Evolutionary conservation across 2,797 vertebrate genomes (phyloP), one percentile per base, ranked within the genome.

Genomic region (Alectoris magna): DNA sequence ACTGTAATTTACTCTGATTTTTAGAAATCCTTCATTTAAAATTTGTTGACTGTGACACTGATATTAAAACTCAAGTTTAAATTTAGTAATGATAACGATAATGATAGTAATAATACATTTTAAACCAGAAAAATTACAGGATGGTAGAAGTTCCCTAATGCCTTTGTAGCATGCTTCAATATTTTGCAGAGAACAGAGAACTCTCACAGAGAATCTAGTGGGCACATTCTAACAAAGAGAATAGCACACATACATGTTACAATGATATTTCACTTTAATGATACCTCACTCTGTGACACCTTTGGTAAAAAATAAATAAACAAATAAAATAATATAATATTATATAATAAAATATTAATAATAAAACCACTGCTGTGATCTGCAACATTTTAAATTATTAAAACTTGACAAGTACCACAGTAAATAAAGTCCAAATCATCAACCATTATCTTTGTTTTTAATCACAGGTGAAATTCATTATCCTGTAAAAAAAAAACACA

Each of bases 371-470:
- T 41, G 69, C 56, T 91, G 70, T 49, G 70, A 87, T 86, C 70
- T 84, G 56, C 63, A 84, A 86, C 84, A 86, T 58, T 82, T n/a
- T 94, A 86, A 92, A 93, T 94, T 93, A 95, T 95, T 95, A 92
- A 96, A 91, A 73, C 22, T 13, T 39, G 79, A 95, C 76, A 84
- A 84, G 44, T 70, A 67, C 79, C 74, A 27, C n/a, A 91, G 70
- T 91, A 85, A 88, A 78, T 76, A 63, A 96, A 88, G 80, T 87
- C 93, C 84, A 87, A 81, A 85, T 93, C 72, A 84, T 55, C 76
- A 63, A 83, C 59, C 44, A 85, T 95, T 93, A 71, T 94, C 92
- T 87, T 90, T 68, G 39, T 18, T 92, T 95, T 96, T 95, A 96
- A 95, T 96, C 92, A 88, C n/a, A 44, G 67, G 66, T 86, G 91